Evolutionary conservation across 2,888 invertebrate genomes (phyloP).

Genomic region (Tetragonula carbonaria): DNA sequence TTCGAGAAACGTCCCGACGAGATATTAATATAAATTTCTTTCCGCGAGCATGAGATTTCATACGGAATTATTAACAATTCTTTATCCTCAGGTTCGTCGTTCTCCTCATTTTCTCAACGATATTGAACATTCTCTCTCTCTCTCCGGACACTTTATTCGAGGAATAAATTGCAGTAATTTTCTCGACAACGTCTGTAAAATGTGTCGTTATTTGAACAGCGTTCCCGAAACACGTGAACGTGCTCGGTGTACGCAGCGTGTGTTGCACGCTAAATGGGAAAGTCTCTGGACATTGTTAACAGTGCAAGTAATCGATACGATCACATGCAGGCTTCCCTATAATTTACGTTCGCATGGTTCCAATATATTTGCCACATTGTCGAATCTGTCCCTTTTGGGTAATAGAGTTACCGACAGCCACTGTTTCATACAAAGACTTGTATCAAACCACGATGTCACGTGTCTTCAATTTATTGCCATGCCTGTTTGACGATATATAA

Average conservation of each 20-base stretch:
- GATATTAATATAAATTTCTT: too few species aligned
- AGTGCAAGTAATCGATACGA: slow-evolving; percentile 33
- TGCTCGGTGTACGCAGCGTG: background rate
- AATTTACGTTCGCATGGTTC: slow-evolving; percentile 13
- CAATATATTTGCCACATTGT: slow-evolving; percentile 5
- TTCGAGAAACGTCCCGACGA: too few species aligned
- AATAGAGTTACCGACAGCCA: background rate
- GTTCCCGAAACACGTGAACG: background rate
- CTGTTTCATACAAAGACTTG: background rate
- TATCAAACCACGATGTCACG: background rate
- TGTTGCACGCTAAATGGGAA: background rate
- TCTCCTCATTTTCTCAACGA: too few species aligned
- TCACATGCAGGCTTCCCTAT: slow-evolving; percentile 6
- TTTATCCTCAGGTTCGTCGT: too few species aligned
- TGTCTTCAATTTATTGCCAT: background rate
- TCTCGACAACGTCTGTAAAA: background rate
- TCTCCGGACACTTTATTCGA: too few species aligned
- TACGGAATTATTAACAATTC: too few species aligned
- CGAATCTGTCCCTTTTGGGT: background rate
- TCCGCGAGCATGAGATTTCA: too few species aligned
- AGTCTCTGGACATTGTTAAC: slow-evolving; percentile 15
- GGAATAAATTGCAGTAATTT: too few species aligned
- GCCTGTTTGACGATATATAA: background rate
- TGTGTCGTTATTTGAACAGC: background rate
- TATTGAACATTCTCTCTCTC: too few species aligned